Evolutionary conservation across 2,888 invertebrate genomes (phyloP), one percentile per base, ranked within the genome.

Genomic region (Drosophila infuscata): DNA sequence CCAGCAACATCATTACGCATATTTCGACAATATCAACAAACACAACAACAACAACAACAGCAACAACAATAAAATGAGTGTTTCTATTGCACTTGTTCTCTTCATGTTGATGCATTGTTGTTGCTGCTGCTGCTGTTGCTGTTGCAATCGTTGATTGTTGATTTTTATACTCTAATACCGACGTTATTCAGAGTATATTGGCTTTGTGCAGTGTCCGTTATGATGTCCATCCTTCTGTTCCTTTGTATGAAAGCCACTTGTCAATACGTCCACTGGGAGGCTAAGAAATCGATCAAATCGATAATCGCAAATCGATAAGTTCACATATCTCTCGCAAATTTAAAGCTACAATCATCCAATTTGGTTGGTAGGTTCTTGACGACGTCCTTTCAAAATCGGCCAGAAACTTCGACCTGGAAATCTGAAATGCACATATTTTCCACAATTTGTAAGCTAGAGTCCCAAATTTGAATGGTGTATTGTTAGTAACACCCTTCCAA

Each of bases 71-170:
- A 8, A 12, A 15, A 25, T 25, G 15, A 2, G 25, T 25, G 15
- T 8, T 46, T 46, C 46, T 46, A 15, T 46, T 69, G 70, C 79
- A 79, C 74, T 77, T 70, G 48, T 56, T 60, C 64, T 64, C 60
- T 60, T 59, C 48, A 53, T 65, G 48, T 53, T 65, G 60, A 15
- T 46, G 29, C 4, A 25, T 66, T 68, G 41, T 25, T 64, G 48
- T n/a, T 75, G 52, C 2, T 25, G 20, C 20, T 25, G 20, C 17
- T 62, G 29, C 32, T 63, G 53, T 41, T 63, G 46, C 12, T 49
- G 43, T 41, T 64, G 51, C 52, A 43, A 32, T 53, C 41, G 69
- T 67, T 58, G 38, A 53, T 74, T 70, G 56, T 68, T 70, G 54
- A 20, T 32, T 29, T 41, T 9, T 4, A 46, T 46, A 8, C 20